Percentiles rank a stretch among this genome's conserved stretches.
Evolutionary conservation across 2,888 invertebrate genomes (phyloP).

Genomic region (Apoda limacodes): DNA sequence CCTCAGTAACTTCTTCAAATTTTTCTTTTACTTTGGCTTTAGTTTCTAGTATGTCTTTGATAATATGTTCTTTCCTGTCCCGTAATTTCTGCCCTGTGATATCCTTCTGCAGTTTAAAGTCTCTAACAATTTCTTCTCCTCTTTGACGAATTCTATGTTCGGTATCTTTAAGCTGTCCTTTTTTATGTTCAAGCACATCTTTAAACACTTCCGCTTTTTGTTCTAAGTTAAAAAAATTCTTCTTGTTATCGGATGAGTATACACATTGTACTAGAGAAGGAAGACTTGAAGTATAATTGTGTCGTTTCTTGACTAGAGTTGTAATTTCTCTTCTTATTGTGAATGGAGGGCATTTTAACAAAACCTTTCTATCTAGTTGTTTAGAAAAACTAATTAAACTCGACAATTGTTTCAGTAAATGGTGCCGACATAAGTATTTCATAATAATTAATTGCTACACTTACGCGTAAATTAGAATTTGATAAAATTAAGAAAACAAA

Average conservation of each 20-base stretch:
- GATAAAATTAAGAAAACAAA: no score
- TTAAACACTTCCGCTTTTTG: constrained; percentile 64
- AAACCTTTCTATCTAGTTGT: no score
- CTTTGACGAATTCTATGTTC: constrained; percentile 61
- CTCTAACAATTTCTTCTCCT: constrained; percentile 53
- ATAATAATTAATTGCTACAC: no score
- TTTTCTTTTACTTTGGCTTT: constrained; percentile 78
- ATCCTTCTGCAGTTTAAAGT: constrained; percentile 54
- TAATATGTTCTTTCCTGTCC: constrained; percentile 72
- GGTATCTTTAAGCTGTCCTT: constrained; percentile 70
- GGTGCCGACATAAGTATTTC: no score
- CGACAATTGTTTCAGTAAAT: no score
- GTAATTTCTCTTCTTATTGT: no score
- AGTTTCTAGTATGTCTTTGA: constrained; percentile 79
- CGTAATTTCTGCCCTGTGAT: constrained; percentile 55
- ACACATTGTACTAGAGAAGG: constrained; percentile 31
- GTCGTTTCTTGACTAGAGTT: no score
- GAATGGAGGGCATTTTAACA: no score
- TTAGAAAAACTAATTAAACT: no score
- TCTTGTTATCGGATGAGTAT: constrained; percentile 49
- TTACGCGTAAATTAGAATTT: no score
- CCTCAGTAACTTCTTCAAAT: constrained; percentile 82
- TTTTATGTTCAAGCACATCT: constrained; percentile 72
- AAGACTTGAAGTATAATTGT: no score
- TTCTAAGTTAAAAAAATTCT: constrained; percentile 45